Conservation (phyloP, 2,888 invertebrate genomes). For the Emesis russula region DNA sequence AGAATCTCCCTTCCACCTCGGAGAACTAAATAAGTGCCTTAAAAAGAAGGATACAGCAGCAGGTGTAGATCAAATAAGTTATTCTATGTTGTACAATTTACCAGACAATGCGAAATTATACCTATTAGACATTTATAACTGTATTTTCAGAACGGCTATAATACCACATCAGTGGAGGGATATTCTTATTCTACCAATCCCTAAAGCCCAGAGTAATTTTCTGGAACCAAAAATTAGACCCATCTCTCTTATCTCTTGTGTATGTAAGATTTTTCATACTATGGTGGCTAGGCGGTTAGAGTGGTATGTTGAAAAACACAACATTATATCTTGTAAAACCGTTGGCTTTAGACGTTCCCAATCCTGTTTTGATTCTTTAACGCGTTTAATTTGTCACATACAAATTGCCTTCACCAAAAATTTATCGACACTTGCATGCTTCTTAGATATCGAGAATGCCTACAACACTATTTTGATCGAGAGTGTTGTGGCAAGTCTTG, state of each 20-base stretch:
- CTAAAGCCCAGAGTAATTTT: background rate
- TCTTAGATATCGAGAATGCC: background rate
- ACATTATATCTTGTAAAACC: background rate
- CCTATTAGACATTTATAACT: background rate
- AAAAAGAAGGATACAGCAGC: background rate
- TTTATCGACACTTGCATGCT: background rate
- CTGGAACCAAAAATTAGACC: background rate
- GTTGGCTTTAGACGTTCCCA: background rate
- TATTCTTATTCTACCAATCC: background rate
- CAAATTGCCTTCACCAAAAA: background rate
- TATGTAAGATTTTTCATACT: background rate
- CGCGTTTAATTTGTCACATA: background rate
- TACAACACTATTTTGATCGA: background rate
- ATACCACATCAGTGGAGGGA: background rate
- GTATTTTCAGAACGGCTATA: background rate
- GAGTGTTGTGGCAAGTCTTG: background rate
- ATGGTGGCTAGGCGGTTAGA: background rate
- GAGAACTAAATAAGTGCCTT: background rate
- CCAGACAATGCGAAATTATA: slow-evolving; percentile 5
- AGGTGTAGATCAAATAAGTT: background rate
- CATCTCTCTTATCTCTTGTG: background rate
- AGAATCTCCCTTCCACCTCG: background rate
- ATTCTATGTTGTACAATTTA: background rate
- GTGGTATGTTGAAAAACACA: background rate
- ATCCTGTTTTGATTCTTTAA: background rate